Evolutionary conservation across 2,888 invertebrate species (phyloP), one percentile per base, ranked within the genome.

Genomic region (Nezara viridula): DNA sequence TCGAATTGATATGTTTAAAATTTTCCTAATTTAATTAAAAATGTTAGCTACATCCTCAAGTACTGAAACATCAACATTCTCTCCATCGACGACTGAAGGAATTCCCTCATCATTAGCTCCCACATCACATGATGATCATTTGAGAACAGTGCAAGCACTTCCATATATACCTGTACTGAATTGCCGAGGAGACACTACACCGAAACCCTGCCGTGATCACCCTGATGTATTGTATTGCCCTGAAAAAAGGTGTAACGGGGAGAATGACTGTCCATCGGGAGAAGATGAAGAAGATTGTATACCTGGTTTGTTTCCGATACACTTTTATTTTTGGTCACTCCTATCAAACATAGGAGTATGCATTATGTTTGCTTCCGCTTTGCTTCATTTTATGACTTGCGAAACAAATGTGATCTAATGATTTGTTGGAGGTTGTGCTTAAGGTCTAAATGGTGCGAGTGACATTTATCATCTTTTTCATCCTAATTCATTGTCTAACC

Each of bases 231-330:
- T 21, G 6, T 50, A 52, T 86, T 86, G 86, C 6, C 27, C 86
- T 32, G 50, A 86, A 19, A 32, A 86, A 50, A 86, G 21, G 19
- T 86, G 86, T 60, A 24, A 86, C 14, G 86, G 86, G 44, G 21
- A 60, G 24, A 32, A 44, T 60, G n/a, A 86, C 3, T 86, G 86
- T 40, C 24, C 50, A 5, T 37, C 9, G 24, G 86, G 86, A 32
- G 49, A 86, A 16, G 86, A 86, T 49, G 86, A 86, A 86, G 86
- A 86, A 37, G n/a, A 52, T 52, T 86, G 86, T 37, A 32, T 7
- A 55, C 7, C 50, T 16, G 52, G 86, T 86, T 55, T 55, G 86
- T 86, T 86, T 40, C 40, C 24, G 49, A 86, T 86, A 60, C 37
- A 55, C 44, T 81, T 40, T 44, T 81, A n/a, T 81, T 81, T 10